A percentile compares a stretch with the other conserved stretches of the same genome.
These are phyloP conservation scores for Apamea epomidion DNA, from an alignment of 2,888 invertebrate genomes.

Conservation along the genomic window DNA sequence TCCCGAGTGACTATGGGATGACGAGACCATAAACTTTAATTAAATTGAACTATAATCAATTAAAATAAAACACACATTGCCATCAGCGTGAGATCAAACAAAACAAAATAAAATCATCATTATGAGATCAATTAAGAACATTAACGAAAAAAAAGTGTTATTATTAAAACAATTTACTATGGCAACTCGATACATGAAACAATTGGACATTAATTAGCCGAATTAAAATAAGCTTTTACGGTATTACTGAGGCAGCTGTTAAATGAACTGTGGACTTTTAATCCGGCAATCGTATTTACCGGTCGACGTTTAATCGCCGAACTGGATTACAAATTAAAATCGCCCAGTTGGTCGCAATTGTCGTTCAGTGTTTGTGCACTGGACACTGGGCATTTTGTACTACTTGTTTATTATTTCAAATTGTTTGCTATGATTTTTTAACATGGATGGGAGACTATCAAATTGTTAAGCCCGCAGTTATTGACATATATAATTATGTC, in stretches of 20 bases:
- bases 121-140: neutral
- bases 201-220: constrained; percentile 71
- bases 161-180: constrained; percentile 47
- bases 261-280: constrained; percentile 83
- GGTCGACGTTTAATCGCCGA: constrained; percentile 71
- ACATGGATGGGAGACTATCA: neutral
- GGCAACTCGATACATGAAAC: constrained; percentile 56
- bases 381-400: constrained; percentile 31
- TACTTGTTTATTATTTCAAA: constrained; percentile 49
- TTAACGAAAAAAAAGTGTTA: constrained; percentile 13
- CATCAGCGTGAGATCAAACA: too few species aligned
- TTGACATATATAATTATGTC: neutral
- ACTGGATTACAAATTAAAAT: constrained; percentile 74
- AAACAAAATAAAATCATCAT: too few species aligned
- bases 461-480: neutral
- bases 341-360: constrained; percentile 65
- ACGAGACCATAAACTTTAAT: too few species aligned
- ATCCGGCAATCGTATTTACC: constrained; percentile 78
- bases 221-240: constrained; percentile 75
- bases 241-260: constrained; percentile 69
- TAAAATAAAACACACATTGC: too few species aligned
- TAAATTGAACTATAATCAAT: too few species aligned
- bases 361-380: constrained; percentile 63
- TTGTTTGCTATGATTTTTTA: constrained; percentile 16
- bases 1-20: too few species aligned